Evolutionary conservation across 2,797 vertebrate species (phyloP), one percentile per base, ranked within the genome.

Genomic region (Falco berigora): DNA sequence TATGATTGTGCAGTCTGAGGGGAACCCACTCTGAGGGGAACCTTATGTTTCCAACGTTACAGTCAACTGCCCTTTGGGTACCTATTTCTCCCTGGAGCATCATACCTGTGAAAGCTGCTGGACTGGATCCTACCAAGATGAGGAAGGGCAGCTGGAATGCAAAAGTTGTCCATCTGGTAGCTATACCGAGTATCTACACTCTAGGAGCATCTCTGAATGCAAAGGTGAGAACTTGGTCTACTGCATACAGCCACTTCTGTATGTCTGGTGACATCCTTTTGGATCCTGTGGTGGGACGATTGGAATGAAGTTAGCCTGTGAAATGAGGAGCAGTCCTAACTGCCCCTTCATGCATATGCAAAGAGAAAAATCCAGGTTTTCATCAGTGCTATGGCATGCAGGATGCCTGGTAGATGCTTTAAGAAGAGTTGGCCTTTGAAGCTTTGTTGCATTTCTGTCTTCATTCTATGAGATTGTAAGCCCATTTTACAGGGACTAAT

Each of bases 21-120:
- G 12, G n/a, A 69, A 30, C 23, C 30, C 40, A 17, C 18, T 89
- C 63, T 82, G 47, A 92, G 9, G 6, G 12, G n/a, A 69, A 30
- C 23, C 25, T 92, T 76, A 10, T 5, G 4, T 91, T 92, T 94
- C 62, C 24, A 59, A 91, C 1, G 0, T 94, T 95, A 28, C 97
- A 99, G 99, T 99, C 88, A 99, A 98, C 90, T 99, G 99, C 94
- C 99, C 99, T 30, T 98, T 99, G 92, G 99, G 99, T 79, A 99
- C 99, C 1, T 99, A 98, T 97, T 99, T 99, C 95, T 99, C 99
- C 24, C 96, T 99, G 98, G 98, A 99, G 74, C 98, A 99, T 85
- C 98, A 96, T 4, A 98, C 98, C 92, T 99, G 99, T 97, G 99
- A 99, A 97, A 99, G 99, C 98, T 99, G 99, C 97, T 98, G 98